A percentile compares a stretch with the other conserved stretches of the same genome.
Evolutionary conservation across 2,888 invertebrate genomes (phyloP).

Genomic region (Agrotis clavis): DNA sequence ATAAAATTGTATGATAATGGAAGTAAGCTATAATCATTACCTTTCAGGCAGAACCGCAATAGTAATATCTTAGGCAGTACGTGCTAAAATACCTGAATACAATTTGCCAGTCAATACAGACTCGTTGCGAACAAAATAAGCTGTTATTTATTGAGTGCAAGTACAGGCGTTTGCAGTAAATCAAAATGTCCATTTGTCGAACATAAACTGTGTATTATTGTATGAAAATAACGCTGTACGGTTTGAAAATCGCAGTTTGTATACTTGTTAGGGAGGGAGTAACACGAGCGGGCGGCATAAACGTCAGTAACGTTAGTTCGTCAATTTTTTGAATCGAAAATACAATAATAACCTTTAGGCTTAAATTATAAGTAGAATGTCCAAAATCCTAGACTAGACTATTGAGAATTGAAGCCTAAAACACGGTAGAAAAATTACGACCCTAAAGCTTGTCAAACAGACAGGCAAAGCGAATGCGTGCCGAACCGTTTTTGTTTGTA

Average conservation of each 20-base stretch:
- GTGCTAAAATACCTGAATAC: slow-evolving; percentile 55
- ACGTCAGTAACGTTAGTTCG: too few species aligned
- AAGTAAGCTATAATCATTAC: slow-evolving; percentile 56
- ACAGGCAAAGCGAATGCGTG: too few species aligned
- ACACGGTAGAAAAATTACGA: too few species aligned
- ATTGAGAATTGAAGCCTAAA: too few species aligned
- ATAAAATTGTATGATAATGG: slow-evolving; percentile 67
- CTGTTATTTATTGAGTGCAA: slow-evolving; percentile 74
- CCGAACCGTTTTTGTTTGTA: too few species aligned
- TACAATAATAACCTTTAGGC: too few species aligned
- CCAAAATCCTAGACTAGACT: too few species aligned
- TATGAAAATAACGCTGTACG: slow-evolving; percentile 51
- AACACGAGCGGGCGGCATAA: too few species aligned
- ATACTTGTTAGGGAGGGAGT: too few species aligned
- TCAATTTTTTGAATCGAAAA: too few species aligned
- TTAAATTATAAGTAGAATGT: too few species aligned
- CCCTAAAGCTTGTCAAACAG: too few species aligned
- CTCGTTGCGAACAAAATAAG: slow-evolving; percentile 57
- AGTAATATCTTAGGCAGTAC: slow-evolving; percentile 50
- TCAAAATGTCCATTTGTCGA: slow-evolving; percentile 75
- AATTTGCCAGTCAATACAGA: slow-evolving; percentile 57
- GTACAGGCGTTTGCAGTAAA: slow-evolving; percentile 72
- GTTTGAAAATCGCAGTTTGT: slow-evolving; percentile 62
- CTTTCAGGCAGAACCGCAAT: slow-evolving; percentile 28
- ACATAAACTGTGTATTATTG: slow-evolving; percentile 70